Evolutionary conservation across 2,888 invertebrate species (phyloP), one percentile per base, ranked within the genome.

Genomic region (Perdita meconis): DNA sequence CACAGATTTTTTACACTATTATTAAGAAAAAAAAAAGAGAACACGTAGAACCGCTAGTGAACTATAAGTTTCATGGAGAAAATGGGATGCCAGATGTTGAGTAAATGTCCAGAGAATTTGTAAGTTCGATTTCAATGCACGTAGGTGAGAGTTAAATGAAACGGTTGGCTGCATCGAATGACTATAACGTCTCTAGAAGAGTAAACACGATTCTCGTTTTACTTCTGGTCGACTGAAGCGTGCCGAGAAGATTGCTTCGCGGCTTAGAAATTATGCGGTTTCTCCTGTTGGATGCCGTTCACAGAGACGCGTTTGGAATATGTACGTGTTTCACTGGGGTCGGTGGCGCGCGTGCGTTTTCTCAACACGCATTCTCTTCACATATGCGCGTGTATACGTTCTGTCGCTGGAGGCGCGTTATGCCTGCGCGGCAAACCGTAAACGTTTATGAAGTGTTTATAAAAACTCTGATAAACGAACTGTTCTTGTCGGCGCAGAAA

Each of bases 401-500:
- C 3, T 16, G 19, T 13, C 13, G 34, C 10, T 10, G 10, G 30
- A 4, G 22, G 19, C 60, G 50, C 42, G 50, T 30, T 19, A 50
- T 56, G 40, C 8, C 13, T 67, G 67, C 75, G 75, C 76, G 61
- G 76, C 44, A 64, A 67, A 63, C 76, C 55, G 63, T 47, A 34
- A 77, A 63, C 75, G 60, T 75, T 77, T 63, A 75, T 55, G 42
- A 63, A 77, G 63, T 59, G 51, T 74, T 66, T 66, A 22, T 30
- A 75, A 74, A 57, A 76, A 67, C 56, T 56, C 36, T 66, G 65
- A 66, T 56, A 65, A 74, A 74, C 13, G 42, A n/a, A 30, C 16
- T 19, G 36, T 36, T 42, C 47, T 47, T 42, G 10, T 12, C 44
- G 44, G 40, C 4, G 8, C 40, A 2, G 59, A 26, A 30, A 56